Evolutionary conservation across 2,888 invertebrate species (phyloP).

Genomic region (Ligdia adustata): DNA sequence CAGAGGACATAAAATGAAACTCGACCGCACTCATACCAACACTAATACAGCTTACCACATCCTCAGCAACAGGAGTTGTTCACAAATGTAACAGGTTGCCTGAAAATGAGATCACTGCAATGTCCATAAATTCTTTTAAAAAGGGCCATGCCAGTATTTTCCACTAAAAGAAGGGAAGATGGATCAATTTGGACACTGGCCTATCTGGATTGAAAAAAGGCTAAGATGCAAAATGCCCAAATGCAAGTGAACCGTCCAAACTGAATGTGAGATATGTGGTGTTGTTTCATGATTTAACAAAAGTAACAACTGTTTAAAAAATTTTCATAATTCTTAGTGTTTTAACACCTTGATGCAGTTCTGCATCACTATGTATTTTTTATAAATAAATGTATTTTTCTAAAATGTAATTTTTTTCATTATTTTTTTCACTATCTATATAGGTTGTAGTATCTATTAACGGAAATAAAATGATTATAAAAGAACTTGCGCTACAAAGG

Average conservation of each 20-base stretch:
- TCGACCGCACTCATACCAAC: no score
- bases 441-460: no score
- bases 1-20: no score
- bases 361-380: not conserved
- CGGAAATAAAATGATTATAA: no score
- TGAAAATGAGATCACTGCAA: no score
- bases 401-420: not conserved
- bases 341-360: conserved; percentile 17
- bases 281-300: conserved; percentile 29
- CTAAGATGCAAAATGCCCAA: not conserved
- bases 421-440: no score
- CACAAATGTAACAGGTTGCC: no score
- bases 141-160: not conserved
- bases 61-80: no score
- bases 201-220: not conserved
- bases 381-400: not conserved
- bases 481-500: no score
- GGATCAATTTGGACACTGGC: not conserved
- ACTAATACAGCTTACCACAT: no score
- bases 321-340: not conserved
- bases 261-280: conserved; percentile 25
- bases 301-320: not conserved
- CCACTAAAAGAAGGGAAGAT: not conserved
- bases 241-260: not conserved
- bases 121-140: no score